Evolutionary conservation across 2,888 invertebrate genomes (phyloP).

Genomic region (Agrilus biguttatus): DNA sequence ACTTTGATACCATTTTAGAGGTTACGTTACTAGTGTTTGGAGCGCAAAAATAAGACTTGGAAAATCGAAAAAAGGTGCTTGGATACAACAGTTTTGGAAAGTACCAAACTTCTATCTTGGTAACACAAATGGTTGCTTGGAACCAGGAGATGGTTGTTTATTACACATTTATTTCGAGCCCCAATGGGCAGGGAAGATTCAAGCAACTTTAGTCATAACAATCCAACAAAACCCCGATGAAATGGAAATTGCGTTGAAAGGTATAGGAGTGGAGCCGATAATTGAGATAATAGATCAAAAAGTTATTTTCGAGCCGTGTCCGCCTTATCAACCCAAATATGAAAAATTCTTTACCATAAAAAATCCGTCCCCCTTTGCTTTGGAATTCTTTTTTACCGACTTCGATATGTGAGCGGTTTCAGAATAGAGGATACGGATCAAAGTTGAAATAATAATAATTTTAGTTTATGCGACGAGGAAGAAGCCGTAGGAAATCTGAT

Average conservation of each 20-base stretch:
- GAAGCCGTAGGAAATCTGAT: slow-evolving; percentile 22
- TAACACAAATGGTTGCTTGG: slow-evolving; percentile 33
- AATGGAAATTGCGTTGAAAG: slow-evolving; percentile 34
- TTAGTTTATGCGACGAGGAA: slow-evolving; percentile 24
- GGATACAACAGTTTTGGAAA: slow-evolving; percentile 7
- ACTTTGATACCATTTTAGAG: slow-evolving; percentile 26
- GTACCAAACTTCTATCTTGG: slow-evolving; percentile 18
- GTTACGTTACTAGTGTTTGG: slow-evolving; percentile 43
- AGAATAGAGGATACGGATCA: background rate
- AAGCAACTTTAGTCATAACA: slow-evolving; percentile 21
- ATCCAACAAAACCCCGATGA: slow-evolving; percentile 39
- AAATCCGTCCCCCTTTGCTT: slow-evolving; percentile 48
- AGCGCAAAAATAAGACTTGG: slow-evolving; percentile 6
- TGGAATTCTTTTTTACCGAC: slow-evolving; percentile 55
- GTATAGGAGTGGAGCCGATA: slow-evolving; percentile 38
- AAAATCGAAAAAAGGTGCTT: slow-evolving; percentile 5
- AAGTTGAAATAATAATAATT: slow-evolving; percentile 5
- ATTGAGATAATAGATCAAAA: slow-evolving; percentile 36
- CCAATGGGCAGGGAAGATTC: slow-evolving; percentile 29
- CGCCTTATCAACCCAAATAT: slow-evolving; percentile 46
- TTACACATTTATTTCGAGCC: slow-evolving; percentile 46
- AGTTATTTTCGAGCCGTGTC: slow-evolving; percentile 44
- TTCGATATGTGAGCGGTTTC: slow-evolving; percentile 40
- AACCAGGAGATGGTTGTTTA: slow-evolving; percentile 35
- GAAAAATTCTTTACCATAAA: slow-evolving; percentile 43